Conservation (phyloP, 92 coral and sea anemone genomes). For the Porites divaricata region DNA sequence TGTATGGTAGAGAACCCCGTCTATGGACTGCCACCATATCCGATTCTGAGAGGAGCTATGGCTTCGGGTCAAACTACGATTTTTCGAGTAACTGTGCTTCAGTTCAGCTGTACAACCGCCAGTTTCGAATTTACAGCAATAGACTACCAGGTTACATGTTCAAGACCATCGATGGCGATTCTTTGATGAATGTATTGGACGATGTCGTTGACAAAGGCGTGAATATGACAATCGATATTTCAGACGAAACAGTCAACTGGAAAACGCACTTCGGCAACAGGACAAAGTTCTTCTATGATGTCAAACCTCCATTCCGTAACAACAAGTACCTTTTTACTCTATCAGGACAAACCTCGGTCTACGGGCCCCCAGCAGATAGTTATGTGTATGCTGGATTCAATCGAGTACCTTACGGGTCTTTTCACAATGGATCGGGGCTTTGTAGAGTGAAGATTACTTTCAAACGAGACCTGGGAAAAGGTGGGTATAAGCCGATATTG, state of each 20-base stretch:
- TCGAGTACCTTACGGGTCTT: conserved; percentile 79
- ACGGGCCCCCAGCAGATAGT: conserved; percentile 82
- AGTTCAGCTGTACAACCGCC: conserved; percentile 79
- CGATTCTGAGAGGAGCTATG: conserved; percentile 83
- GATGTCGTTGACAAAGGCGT: conserved; percentile 77
- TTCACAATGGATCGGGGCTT: conserved; percentile 88
- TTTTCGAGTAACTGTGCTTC: conserved; percentile 91
- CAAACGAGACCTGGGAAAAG: conserved; percentile 64
- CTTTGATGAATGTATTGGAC: conserved; percentile 73
- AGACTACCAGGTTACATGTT: conserved; percentile 69
- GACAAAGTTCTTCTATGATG: neutral
- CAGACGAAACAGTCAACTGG: conserved; percentile 79
- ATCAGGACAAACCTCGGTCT: conserved; percentile 72
- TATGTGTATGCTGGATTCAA: conserved; percentile 84
- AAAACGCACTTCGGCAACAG: conserved; percentile 41
- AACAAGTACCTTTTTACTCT: conserved; percentile 74
- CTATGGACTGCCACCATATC: conserved; percentile 86
- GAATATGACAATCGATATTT: conserved; percentile 74
- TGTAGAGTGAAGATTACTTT: conserved; percentile 82
- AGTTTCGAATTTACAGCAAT: conserved; percentile 89
- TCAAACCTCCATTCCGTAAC: conserved; percentile 1
- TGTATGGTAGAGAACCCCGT: conserved; percentile 80
- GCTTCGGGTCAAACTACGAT: conserved; percentile 87
- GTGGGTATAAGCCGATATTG: conserved; percentile 5
- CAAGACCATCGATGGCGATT: conserved; percentile 73